Evolutionary conservation across 2,888 invertebrate genomes (phyloP), one percentile per base, ranked within the genome.

Genomic region (Tridacna crocea): DNA sequence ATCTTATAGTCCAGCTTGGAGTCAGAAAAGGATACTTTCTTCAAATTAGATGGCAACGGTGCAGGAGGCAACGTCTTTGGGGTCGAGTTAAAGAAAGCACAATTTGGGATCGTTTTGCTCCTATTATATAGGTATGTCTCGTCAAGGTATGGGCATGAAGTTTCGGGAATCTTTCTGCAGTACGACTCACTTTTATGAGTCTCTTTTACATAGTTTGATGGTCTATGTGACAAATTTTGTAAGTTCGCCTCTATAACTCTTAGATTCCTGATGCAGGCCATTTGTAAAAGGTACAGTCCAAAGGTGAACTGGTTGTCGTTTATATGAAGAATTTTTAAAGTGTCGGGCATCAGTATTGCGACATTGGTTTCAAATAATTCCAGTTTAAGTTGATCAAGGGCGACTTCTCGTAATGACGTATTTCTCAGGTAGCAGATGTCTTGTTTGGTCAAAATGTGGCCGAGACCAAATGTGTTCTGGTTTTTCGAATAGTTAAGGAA

Each of bases 351-450:
- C 19, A 79, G 24, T 27, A 66, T 24, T 6, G 48, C 10, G 1
- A 74, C 72, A 73, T 81, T 77, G 19, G 61, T 66, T 60, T 81
- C 84, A 27, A 81, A 4, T 13, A 46, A 8, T 6, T 68, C 60
- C 2, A 84, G 61, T 47, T 70, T 55, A 60, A 81, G 80, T 19
- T 60, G 66, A 13, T 66, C 63, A 1, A 84, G 6, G 19, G 65
- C 72, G 12, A 84, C 2, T 63, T 81, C 79, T 47, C 46, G 58
- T 36, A 84, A 55, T 12, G 60, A 73, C 27, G 81, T 81, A 48
- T 84, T 84, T 58, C 70, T 36, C 11, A 84, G 36, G 47, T 72
- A 84, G 51, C 84, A 81, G 10, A 84, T 46, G 51, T 84, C 84
- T 48, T 60, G 47, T 22, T 60, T 51, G 8, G n/a, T 61, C 17